Percentiles rank a stretch among this genome's conserved stretches.
Conservation (phyloP, 2,113 vertebrate genomes). For the Cyprinodon brontotheroides region DNA sequence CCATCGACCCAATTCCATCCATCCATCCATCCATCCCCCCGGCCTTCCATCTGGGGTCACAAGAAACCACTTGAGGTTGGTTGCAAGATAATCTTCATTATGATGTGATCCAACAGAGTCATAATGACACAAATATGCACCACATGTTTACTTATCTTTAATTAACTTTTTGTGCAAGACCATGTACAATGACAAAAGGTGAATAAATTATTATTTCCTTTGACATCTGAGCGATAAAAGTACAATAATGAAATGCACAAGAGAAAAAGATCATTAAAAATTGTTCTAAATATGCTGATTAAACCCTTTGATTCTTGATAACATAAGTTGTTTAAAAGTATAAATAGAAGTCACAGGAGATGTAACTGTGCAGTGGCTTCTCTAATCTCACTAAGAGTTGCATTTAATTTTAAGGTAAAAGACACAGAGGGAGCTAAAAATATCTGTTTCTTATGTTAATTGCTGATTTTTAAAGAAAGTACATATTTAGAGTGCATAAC, state of each 20-base stretch:
- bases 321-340: constrained; percentile 66
- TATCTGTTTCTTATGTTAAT: constrained; percentile 54
- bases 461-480: constrained; percentile 25
- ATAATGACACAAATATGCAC: no score
- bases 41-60: no score
- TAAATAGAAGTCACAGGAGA: constrained; percentile 73
- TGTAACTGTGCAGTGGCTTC: constrained; percentile 25
- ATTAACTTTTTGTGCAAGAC: constrained; percentile 5
- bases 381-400: constrained; percentile 53
- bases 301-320: constrained; percentile 75
- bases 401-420: constrained; percentile 71
- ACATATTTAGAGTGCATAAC: constrained; percentile 4
- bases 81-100: no score
- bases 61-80: no score
- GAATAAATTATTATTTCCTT: constrained; percentile 56
- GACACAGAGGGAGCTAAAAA: constrained; percentile 42
- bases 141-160: not conserved
- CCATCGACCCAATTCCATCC: no score
- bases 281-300: constrained; percentile 61
- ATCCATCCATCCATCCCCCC: no score
- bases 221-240: constrained; percentile 45
- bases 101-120: no score
- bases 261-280: constrained; percentile 39
- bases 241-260: constrained; percentile 57
- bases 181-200: constrained; percentile 56